Conservation (phyloP, 2,113 vertebrate species). For the Pelmatolapia mariae region DNA sequence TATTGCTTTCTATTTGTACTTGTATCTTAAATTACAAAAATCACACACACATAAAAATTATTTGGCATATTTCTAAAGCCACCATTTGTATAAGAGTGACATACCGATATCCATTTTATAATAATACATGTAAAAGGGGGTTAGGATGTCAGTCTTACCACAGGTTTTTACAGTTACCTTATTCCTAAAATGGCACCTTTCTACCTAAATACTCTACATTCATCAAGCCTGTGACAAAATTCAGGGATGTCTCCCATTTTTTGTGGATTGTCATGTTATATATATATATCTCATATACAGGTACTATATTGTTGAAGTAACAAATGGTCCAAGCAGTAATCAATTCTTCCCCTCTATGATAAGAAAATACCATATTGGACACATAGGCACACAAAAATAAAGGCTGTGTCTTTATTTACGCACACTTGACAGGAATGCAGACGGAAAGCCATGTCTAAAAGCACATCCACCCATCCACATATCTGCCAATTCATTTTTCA, state of each 20-base stretch:
- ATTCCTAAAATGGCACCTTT: not conserved
- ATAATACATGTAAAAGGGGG: not conserved
- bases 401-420: not conserved
- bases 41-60: not conserved
- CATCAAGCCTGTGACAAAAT: not conserved
- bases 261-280: slow-evolving; percentile 11
- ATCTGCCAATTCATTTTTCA: slow-evolving; percentile 61
- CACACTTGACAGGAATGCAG: slow-evolving; percentile 43
- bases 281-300: slow-evolving; percentile 4
- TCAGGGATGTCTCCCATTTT: slow-evolving; percentile 5
- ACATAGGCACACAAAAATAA: not conserved
- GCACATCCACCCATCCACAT: slow-evolving; percentile 43
- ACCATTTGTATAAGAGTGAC: not conserved
- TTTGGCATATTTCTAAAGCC: not conserved
- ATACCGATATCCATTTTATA: not conserved
- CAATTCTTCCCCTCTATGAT: slow-evolving; percentile 16
- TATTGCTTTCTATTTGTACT: not conserved
- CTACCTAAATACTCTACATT: not conserved
- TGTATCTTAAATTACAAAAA: not conserved
- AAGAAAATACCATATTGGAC: slow-evolving; percentile 26
- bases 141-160: not conserved
- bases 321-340: slow-evolving; percentile 29
- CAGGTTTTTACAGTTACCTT: not conserved
- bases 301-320: not conserved
- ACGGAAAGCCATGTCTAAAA: slow-evolving; percentile 58